Conservation (phyloP, 2,888 invertebrate genomes). For the Leucania comma region DNA sequence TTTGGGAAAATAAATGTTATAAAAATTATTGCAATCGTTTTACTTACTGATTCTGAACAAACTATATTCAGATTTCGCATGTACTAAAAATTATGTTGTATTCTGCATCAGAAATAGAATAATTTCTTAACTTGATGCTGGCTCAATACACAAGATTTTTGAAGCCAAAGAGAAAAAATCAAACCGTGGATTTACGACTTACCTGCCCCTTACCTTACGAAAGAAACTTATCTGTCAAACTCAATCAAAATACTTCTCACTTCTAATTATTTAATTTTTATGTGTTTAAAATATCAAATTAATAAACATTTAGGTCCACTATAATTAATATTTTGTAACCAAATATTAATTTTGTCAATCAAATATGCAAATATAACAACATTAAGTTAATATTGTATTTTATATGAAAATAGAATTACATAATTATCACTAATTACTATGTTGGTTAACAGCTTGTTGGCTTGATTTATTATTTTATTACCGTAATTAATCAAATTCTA, state of each 20-base stretch:
- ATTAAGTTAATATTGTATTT: conserved; percentile 38
- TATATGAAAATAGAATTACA: conserved; percentile 27
- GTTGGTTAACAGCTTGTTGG: conserved; percentile 12
- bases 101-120: no score
- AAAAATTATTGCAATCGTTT: no score
- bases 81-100: no score
- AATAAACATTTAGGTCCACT: conserved; percentile 26
- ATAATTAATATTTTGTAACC: conserved; percentile 42
- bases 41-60: no score
- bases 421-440: conserved; percentile 33
- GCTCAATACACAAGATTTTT: no score
- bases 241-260: conserved; percentile 35
- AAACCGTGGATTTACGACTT: no score
- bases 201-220: not conserved
- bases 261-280: conserved; percentile 32
- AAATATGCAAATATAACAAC: conserved; percentile 49
- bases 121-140: no score
- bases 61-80: no score
- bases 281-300: conserved; percentile 37
- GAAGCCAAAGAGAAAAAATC: no score
- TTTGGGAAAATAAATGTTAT: no score
- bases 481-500: not conserved
- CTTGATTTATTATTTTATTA: conserved; percentile 45
- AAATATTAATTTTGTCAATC: conserved; percentile 60
- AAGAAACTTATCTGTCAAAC: conserved; percentile 22